Percentiles rank a stretch among this genome's conserved stretches.
These are phyloP conservation scores for Cerastis rubricosa DNA, from an alignment of 2,888 invertebrate genomes.

Conservation along the genomic window DNA sequence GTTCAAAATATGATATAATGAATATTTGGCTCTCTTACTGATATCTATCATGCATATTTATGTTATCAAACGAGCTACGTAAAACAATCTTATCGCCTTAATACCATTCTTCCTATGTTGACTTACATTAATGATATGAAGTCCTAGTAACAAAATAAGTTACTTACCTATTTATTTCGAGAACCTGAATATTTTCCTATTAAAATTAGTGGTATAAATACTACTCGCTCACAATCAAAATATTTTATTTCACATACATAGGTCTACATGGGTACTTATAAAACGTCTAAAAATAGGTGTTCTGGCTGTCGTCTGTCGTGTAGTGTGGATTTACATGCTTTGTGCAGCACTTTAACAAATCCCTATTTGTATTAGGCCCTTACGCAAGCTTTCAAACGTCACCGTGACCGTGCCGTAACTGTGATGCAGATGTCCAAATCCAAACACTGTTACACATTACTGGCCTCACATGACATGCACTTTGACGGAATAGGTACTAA, in stretches of 20 bases:
- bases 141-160: slow-evolving; percentile 29
- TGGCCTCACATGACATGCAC: not conserved
- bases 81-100: slow-evolving; percentile 72
- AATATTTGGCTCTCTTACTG: slow-evolving; percentile 29
- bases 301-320: too few species aligned
- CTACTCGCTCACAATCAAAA: not conserved
- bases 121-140: slow-evolving; percentile 36
- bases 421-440: not conserved
- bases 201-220: not conserved
- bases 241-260: not conserved
- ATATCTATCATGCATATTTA: slow-evolving; percentile 57
- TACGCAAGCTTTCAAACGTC: not conserved
- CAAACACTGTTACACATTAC: not conserved
- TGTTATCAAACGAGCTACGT: slow-evolving; percentile 61
- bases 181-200: slow-evolving; percentile 5
- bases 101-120: slow-evolving; percentile 62
- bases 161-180: slow-evolving; percentile 26
- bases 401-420: not conserved
- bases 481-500: not conserved
- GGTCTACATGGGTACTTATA: not conserved
- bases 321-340: not conserved
- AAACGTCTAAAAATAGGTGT: not conserved
- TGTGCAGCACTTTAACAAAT: not conserved
- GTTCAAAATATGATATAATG: slow-evolving; percentile 18
- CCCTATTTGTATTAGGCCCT: too few species aligned